Conservation (phyloP, 2,113 vertebrate genomes). For the Syngnathoides biaculeatus region DNA sequence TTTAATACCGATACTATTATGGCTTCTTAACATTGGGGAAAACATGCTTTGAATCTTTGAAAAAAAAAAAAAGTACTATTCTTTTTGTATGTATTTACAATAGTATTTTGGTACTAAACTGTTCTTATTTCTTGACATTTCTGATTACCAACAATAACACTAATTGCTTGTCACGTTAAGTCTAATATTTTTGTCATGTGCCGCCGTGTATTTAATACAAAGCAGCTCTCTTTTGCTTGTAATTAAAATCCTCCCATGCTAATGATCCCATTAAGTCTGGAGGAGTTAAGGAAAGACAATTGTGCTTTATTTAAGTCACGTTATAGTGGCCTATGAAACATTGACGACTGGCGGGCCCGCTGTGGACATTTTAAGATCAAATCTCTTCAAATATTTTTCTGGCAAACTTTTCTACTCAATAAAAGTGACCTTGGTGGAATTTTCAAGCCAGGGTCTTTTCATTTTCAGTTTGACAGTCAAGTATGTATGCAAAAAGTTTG, state of each 20-base stretch:
- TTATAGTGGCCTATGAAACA: constrained; percentile 45
- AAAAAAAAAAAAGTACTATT: too few relatives aligned
- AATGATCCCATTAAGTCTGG: constrained; percentile 62
- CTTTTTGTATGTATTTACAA: too few relatives aligned
- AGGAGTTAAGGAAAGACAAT: constrained; percentile 54
- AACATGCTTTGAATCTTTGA: too few relatives aligned
- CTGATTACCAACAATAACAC: background rate
- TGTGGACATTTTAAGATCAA: background rate
- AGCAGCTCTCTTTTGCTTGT: constrained; percentile 34
- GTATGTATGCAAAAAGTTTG: background rate
- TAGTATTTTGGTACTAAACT: too few relatives aligned
- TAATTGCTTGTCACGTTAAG: background rate
- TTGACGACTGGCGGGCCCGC: constrained; percentile 23
- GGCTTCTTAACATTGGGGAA: too few relatives aligned
- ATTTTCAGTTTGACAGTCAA: background rate
- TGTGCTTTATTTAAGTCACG: constrained; percentile 60
- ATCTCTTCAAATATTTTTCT: background rate
- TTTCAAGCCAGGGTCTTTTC: background rate
- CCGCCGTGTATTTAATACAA: constrained; percentile 55
- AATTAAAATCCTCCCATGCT: constrained; percentile 60
- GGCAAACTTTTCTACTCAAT: background rate
- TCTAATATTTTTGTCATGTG: constrained; percentile 18
- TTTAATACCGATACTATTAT: too few relatives aligned
- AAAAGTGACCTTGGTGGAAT: background rate
- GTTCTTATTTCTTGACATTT: too few relatives aligned